Percentiles rank a stretch among this genome's conserved stretches.
These are phyloP conservation scores for Phyllotreta striolata DNA, from an alignment of 2,888 invertebrate genomes.

Conservation along the genomic window DNA sequence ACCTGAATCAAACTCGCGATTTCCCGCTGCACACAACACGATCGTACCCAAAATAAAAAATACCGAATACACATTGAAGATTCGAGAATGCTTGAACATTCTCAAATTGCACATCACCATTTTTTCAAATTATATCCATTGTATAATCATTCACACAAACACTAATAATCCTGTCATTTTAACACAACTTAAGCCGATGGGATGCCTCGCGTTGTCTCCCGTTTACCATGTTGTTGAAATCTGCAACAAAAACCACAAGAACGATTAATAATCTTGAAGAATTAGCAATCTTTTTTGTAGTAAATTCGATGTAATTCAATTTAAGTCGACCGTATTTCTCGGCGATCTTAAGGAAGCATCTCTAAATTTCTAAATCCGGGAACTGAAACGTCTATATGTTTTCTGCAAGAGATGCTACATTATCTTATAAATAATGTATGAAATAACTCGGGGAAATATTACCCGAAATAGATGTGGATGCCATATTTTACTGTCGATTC, in stretches of 20 bases:
- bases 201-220: background rate
- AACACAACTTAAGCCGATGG: background rate
- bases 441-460: slow-evolving; percentile 25
- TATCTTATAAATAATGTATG: slow-evolving; percentile 33
- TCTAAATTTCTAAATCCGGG: slow-evolving; percentile 8
- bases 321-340: too few relatives aligned
- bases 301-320: too few relatives aligned
- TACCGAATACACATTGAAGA: slow-evolving; percentile 26
- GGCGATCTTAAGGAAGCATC: background rate
- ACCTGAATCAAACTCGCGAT: slow-evolving; percentile 7
- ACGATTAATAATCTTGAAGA: too few relatives aligned
- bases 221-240: background rate
- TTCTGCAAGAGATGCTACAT: slow-evolving; percentile 23
- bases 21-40: slow-evolving; percentile 7
- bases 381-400: slow-evolving; percentile 21
- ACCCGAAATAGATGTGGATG: slow-evolving; percentile 29
- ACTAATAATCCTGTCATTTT: background rate
- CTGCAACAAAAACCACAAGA: slow-evolving; percentile 1
- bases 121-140: slow-evolving; percentile 32
- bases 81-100: slow-evolving; percentile 33
- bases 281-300: too few relatives aligned
- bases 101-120: slow-evolving; percentile 25
- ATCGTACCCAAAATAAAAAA: slow-evolving; percentile 19
- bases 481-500: slow-evolving; percentile 25
- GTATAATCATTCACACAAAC: slow-evolving; percentile 6